These are phyloP conservation scores for Vipera ursinii DNA, from an alignment of 2,797 vertebrate genomes.

Conservation along the genomic window DNA sequence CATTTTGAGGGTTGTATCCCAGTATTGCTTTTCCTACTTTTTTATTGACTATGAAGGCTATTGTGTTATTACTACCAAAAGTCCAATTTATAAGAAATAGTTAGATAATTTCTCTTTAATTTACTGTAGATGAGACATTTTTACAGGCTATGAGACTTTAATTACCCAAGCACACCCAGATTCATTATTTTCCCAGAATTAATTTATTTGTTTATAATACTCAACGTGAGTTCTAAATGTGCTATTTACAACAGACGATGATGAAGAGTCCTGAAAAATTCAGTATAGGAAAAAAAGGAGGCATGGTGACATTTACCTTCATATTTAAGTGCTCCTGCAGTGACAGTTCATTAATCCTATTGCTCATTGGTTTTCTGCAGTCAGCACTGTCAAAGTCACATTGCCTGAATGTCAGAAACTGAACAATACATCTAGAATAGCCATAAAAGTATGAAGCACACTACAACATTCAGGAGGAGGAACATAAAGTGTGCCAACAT, in stretches of 20 bases:
- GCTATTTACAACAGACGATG: slow-evolving; percentile 8
- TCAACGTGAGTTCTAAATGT: neutral
- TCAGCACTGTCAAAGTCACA: slow-evolving; percentile 31
- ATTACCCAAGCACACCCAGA: neutral
- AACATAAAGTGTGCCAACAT: slow-evolving; percentile 7
- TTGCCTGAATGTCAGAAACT: slow-evolving; percentile 32
- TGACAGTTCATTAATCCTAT: slow-evolving; percentile 37
- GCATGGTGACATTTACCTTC: slow-evolving; percentile 23
- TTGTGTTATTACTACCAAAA: neutral
- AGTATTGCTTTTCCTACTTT: too few relatives aligned
- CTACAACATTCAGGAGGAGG: neutral
- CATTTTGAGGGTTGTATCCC: too few relatives aligned
- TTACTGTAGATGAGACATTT: neutral
- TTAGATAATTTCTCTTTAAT: neutral
- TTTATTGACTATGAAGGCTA: neutral
- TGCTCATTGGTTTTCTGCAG: slow-evolving; percentile 29
- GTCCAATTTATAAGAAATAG: neutral
- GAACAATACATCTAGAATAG: neutral
- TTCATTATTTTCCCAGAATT: neutral
- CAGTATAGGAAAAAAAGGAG: slow-evolving; percentile 35
- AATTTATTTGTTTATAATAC: neutral
- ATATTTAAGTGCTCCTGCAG: slow-evolving; percentile 28
- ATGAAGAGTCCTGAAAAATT: slow-evolving; percentile 5
- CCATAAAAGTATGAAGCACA: slow-evolving; percentile 21
- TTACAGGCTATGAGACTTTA: neutral